These are phyloP conservation scores for Falco concolor DNA, from an alignment of 2,797 vertebrate species.

Conservation along the genomic window DNA sequence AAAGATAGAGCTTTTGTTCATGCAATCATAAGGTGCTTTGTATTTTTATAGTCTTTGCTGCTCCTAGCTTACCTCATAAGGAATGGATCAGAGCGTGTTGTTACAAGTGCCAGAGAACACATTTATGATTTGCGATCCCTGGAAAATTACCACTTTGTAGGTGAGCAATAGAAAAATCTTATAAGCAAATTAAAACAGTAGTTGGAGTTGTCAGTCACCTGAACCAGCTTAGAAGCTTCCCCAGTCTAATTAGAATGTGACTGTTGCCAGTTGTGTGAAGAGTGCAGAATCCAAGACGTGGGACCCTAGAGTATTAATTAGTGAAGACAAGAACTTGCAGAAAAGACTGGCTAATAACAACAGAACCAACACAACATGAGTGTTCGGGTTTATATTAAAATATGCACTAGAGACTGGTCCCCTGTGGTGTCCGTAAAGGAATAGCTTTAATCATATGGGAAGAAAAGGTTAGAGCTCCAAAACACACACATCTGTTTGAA, in stretches of 20 bases:
- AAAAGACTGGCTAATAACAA: conserved; percentile 86
- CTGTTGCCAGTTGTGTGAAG: conserved; percentile 82
- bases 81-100: conserved; percentile 97
- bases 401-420: conserved; percentile 83
- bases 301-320: conserved; percentile 87
- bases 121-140: conserved; percentile 97
- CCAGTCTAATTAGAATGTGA: conserved; percentile 84
- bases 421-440: conserved; percentile 84
- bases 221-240: conserved; percentile 78
- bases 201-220: conserved; percentile 80
- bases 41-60: conserved; percentile 86
- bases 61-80: conserved; percentile 95
- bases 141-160: conserved; percentile 98
- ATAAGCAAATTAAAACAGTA: conserved; percentile 85
- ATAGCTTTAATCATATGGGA: conserved; percentile 85
- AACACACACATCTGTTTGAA: conserved; percentile 85
- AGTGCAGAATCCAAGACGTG: conserved; percentile 80
- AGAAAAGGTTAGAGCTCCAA: conserved; percentile 85
- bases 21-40: conserved; percentile 76
- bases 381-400: conserved; percentile 84
- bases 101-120: conserved; percentile 98
- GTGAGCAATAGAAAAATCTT: conserved; percentile 85
- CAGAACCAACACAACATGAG: conserved; percentile 86
- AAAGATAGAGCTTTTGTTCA: conserved; percentile 62
- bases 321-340: conserved; percentile 84